Percentiles rank a stretch among this genome's conserved stretches.
phyloP scores from a whole-genome alignment of 2,797 vertebrate genomes.

The Cynopterus sphinx region DNA sequence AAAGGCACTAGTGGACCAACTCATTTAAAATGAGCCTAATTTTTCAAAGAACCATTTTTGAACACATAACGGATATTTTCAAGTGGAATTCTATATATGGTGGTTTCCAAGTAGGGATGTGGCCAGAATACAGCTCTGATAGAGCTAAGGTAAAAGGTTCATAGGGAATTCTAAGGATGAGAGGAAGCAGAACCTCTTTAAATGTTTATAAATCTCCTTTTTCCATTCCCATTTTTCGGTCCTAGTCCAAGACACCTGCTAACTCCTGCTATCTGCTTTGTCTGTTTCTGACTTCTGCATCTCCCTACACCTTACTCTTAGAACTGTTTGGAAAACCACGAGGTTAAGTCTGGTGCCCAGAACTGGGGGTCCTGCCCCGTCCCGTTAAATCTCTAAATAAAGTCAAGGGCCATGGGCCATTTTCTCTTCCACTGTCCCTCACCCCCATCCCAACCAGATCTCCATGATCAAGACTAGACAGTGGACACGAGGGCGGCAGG shows the following conservation, averaged over 20 bases:
- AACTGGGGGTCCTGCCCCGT: background rate
- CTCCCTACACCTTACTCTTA: background rate
- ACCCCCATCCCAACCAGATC: background rate
- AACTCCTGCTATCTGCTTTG: background rate
- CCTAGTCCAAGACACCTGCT: background rate
- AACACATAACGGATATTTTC: slow-evolving; percentile 14
- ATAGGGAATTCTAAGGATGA: background rate
- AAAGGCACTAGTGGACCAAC: slow-evolving; percentile 14
- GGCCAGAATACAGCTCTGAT: background rate
- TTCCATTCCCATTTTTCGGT: background rate
- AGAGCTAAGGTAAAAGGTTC: background rate
- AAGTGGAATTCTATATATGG: slow-evolving; percentile 8
- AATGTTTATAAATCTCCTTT: background rate
- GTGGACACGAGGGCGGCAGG: background rate
- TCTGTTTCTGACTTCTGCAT: background rate
- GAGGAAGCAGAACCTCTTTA: slow-evolving; percentile 16
- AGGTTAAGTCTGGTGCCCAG: background rate
- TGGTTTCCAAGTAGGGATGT: background rate
- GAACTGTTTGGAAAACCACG: slow-evolving; percentile 1
- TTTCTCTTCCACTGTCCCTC: background rate
- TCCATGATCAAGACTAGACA: background rate
- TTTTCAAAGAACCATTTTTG: slow-evolving; percentile 56
- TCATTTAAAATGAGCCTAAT: slow-evolving; percentile 46
- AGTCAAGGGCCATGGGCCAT: background rate
- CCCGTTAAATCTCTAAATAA: background rate